These are phyloP conservation scores for Enteromius fasciolatus DNA, from an alignment of 2,797 vertebrate species.

Conservation along the genomic window DNA sequence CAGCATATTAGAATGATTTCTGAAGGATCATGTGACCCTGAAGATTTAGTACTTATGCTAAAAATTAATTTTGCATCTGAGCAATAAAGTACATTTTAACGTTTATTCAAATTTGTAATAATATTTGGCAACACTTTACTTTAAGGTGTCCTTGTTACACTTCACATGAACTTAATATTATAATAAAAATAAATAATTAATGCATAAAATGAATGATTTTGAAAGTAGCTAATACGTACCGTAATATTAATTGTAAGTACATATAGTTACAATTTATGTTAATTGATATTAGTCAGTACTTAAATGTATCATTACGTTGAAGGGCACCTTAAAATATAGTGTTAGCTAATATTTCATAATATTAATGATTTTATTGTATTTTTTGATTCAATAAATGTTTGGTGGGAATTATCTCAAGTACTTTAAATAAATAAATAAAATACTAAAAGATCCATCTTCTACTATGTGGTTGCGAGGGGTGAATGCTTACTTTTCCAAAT, in stretches of 20 bases:
- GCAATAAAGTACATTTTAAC: neutral
- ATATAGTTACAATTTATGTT: too few species aligned
- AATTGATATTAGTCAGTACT: neutral
- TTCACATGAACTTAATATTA: neutral
- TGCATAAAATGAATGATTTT: neutral
- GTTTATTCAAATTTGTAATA: neutral
- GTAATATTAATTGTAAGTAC: neutral
- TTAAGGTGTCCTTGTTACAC: neutral
- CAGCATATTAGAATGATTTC: neutral
- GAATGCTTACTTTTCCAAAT: neutral
- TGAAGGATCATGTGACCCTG: neutral
- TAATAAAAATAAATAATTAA: neutral
- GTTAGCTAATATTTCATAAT: neutral
- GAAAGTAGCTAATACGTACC: neutral
- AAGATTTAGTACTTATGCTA: neutral
- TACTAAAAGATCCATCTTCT: neutral
- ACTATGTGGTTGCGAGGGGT: neutral
- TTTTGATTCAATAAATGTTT: neutral
- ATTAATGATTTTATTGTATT: neutral
- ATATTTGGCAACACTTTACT: neutral
- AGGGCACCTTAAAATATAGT: neutral
- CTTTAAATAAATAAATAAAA: too few species aligned
- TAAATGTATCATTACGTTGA: neutral
- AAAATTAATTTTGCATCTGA: neutral
- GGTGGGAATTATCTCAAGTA: neutral